Evolutionary conservation across 2,888 invertebrate genomes (phyloP).

Genomic region (Parasteatoda lunata): DNA sequence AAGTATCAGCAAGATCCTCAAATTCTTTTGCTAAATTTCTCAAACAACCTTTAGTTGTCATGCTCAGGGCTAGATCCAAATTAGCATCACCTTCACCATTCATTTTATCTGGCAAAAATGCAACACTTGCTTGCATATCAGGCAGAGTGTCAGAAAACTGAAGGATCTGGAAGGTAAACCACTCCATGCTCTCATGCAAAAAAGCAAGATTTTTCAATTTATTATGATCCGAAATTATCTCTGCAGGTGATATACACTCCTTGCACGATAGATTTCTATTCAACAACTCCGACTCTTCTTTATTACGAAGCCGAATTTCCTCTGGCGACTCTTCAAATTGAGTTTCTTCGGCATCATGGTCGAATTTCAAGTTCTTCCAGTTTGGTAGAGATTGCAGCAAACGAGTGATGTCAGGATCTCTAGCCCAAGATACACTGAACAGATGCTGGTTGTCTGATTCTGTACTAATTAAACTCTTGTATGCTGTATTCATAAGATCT

Average conservation of each 20-base stretch:
- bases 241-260: constrained; percentile 88
- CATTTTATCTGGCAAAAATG: constrained; percentile 4
- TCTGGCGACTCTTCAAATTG: constrained; percentile 82
- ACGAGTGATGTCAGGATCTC: constrained; percentile 94
- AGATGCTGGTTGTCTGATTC: constrained; percentile 81
- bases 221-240: constrained; percentile 88
- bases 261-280: constrained; percentile 87
- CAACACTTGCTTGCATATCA: constrained; percentile 72
- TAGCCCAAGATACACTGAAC: constrained; percentile 90
- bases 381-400: constrained; percentile 90
- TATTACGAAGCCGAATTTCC: constrained; percentile 85
- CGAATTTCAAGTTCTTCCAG: constrained; percentile 75
- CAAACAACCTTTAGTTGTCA: constrained; percentile 7
- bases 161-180: constrained; percentile 83
- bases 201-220: constrained; percentile 89
- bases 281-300: constrained; percentile 93
- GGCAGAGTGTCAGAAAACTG: constrained; percentile 72
- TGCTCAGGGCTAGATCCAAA: background rate
- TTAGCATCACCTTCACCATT: background rate
- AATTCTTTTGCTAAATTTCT: constrained; percentile 82
- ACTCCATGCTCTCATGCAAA: constrained; percentile 93
- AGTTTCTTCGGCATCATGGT: constrained; percentile 50
- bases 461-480: constrained; percentile 75
- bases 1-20: constrained; percentile 91
- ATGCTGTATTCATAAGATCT: constrained; percentile 82